Evolutionary conservation across 2,797 vertebrate species (phyloP).

Genomic region (Anguilla anguilla): DNA sequence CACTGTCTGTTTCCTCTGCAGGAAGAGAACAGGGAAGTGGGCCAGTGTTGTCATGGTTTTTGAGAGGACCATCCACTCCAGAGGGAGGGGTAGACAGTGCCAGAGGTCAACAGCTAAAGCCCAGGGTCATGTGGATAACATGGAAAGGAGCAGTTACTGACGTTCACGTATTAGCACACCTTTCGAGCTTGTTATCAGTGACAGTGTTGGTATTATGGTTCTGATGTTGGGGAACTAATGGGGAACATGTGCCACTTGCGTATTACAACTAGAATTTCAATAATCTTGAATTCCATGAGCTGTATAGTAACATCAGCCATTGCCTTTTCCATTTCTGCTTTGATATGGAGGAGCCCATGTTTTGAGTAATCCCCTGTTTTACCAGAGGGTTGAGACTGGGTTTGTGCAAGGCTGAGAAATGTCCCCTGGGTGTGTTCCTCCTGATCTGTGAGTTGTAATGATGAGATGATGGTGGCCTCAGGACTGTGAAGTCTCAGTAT

Average conservation of each 20-base stretch:
- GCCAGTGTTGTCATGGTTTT: neutral
- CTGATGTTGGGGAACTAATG: neutral
- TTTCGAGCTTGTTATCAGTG: neutral
- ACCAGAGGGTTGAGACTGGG: neutral
- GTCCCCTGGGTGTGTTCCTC: neutral
- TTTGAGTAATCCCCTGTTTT: neutral
- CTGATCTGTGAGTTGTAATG: neutral
- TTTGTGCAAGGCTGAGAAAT: neutral
- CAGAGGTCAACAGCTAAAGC: conserved; percentile 6
- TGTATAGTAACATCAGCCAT: neutral
- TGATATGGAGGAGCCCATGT: neutral
- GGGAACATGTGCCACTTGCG: neutral
- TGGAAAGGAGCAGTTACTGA: neutral
- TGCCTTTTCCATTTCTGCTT: neutral
- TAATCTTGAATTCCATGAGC: neutral
- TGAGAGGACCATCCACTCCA: conserved; percentile 8
- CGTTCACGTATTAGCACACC: neutral
- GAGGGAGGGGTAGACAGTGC: conserved; percentile 11
- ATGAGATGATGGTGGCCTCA: neutral
- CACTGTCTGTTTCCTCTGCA: conserved; percentile 43
- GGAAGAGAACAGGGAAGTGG: conserved; percentile 42
- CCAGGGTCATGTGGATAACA: neutral
- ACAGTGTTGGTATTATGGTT: neutral
- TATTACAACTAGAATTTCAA: neutral
- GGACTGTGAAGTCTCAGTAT: neutral